Conservation (phyloP, 2,888 invertebrate genomes). For the Parelbella ahira region DNA sequence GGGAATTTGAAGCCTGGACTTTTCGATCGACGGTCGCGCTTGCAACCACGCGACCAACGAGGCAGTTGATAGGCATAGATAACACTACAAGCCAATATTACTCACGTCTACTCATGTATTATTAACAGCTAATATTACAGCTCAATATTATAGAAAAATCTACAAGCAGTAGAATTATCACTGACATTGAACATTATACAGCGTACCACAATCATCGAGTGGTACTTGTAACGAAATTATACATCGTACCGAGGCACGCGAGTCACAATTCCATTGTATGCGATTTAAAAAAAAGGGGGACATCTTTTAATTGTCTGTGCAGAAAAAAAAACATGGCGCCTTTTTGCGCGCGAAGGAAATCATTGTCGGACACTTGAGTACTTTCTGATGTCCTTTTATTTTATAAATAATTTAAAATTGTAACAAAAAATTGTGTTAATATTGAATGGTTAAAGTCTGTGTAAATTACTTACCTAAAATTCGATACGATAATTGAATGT, state of each 20-base stretch:
- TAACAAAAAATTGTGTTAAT: too few species aligned
- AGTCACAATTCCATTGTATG: constrained; percentile 41
- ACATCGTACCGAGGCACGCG: constrained; percentile 25
- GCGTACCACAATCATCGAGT: constrained; percentile 14
- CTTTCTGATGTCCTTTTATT: too few species aligned
- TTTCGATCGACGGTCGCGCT: too few species aligned
- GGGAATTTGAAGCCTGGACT: too few species aligned
- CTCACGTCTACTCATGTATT: constrained; percentile 3
- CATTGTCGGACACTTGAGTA: too few species aligned
- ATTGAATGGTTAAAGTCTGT: too few species aligned
- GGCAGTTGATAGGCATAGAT: too few species aligned
- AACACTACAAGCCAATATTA: neutral
- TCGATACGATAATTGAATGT: too few species aligned
- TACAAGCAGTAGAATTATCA: constrained; percentile 14
- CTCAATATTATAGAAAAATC: constrained; percentile 17
- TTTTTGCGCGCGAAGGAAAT: constrained; percentile 9
- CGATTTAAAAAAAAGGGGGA: constrained; percentile 35
- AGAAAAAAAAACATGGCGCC: constrained; percentile 14
- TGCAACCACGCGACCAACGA: too few species aligned
- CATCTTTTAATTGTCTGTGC: constrained; percentile 39
- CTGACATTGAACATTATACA: constrained; percentile 19
- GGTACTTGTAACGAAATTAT: constrained; percentile 28
- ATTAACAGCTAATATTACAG: constrained; percentile 7
- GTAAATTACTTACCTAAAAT: too few species aligned
- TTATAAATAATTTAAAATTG: too few species aligned